Evolutionary conservation across 2,888 invertebrate genomes (phyloP).

Genomic region (Polydrusus pterygomalis): DNA sequence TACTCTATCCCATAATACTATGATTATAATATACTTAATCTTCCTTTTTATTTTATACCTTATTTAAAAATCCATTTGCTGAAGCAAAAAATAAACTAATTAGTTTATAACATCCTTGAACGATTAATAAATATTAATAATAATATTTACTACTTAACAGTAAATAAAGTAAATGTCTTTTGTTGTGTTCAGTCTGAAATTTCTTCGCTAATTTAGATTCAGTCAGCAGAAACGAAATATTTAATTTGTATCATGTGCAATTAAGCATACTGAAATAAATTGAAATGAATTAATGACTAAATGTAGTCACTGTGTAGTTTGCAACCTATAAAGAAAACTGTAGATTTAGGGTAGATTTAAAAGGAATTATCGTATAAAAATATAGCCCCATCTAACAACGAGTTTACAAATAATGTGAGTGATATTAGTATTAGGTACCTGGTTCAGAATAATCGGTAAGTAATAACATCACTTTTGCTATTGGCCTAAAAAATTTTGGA

Average conservation of each 20-base stretch:
- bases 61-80: neutral
- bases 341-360: neutral
- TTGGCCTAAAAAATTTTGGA: too few relatives aligned
- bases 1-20: too few relatives aligned
- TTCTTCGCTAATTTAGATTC: slow-evolving; percentile 29
- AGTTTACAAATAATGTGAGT: too few relatives aligned
- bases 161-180: slow-evolving; percentile 35
- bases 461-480: too few relatives aligned
- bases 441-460: too few relatives aligned
- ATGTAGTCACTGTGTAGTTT: slow-evolving; percentile 7
- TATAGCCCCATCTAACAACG: too few relatives aligned
- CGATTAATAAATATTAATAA: slow-evolving; percentile 20
- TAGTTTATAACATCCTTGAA: slow-evolving; percentile 42
- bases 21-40: too few relatives aligned
- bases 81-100: neutral
- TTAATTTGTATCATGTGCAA: slow-evolving; percentile 21
- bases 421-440: too few relatives aligned
- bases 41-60: too few relatives aligned
- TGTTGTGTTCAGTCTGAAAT: slow-evolving; percentile 32
- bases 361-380: neutral
- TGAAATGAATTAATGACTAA: neutral
- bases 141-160: neutral
- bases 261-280: slow-evolving; percentile 13
- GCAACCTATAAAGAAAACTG: neutral
- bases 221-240: slow-evolving; percentile 19